Evolutionary conservation across 2,797 vertebrate genomes (phyloP).

Genomic region (Phyllotis vaccarum): DNA sequence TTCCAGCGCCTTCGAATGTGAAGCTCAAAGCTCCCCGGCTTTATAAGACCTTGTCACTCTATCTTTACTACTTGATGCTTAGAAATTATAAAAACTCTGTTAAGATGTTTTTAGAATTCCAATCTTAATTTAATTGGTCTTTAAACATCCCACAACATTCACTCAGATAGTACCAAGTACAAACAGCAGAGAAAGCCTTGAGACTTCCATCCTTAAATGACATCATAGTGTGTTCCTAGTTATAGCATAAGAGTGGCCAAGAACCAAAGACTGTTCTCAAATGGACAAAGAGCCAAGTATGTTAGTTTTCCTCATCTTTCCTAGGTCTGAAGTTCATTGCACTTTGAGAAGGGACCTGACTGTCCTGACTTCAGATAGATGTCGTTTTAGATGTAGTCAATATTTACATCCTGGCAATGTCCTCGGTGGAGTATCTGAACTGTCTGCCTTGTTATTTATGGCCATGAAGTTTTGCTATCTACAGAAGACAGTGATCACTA

Average conservation of each 20-base stretch:
- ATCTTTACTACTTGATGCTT: background rate
- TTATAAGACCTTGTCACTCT: background rate
- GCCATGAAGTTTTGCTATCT: background rate
- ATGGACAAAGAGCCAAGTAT: background rate
- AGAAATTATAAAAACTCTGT: background rate
- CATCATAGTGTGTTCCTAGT: background rate
- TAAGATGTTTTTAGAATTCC: background rate
- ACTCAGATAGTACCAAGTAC: background rate
- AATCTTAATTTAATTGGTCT: conserved; percentile 13
- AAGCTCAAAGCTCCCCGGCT: background rate
- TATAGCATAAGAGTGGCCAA: background rate
- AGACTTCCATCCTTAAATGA: background rate
- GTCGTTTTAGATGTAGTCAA: conserved; percentile 20
- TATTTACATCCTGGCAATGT: background rate
- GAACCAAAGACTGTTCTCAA: background rate
- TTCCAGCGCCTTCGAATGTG: background rate
- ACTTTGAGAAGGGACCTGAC: background rate
- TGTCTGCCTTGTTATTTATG: conserved; percentile 29
- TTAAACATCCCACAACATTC: background rate
- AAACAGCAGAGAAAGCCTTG: conserved; percentile 3
- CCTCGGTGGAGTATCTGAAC: background rate
- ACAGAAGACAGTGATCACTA: background rate
- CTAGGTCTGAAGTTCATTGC: background rate
- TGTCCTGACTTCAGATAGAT: background rate
- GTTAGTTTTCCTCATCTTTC: background rate